Evolutionary conservation across 2,113 vertebrate genomes (phyloP), one percentile per base, ranked within the genome.

Genomic region (Macrotus californicus): DNA sequence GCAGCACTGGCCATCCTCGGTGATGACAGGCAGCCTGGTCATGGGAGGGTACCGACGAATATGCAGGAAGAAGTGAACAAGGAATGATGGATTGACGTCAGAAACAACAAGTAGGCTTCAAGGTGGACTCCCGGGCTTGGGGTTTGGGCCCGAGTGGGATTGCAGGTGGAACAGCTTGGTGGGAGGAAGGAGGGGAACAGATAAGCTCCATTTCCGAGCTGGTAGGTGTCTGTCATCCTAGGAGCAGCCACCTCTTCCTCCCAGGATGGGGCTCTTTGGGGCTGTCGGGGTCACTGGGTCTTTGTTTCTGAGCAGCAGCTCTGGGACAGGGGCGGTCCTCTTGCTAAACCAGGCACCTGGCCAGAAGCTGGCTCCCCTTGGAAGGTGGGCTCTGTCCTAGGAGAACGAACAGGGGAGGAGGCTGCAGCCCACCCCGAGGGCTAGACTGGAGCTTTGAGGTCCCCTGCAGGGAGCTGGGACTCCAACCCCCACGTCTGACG

Each of bases 401-500:
- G 70, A 94, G 83, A 86, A 21, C 24, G 88, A 54, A 29, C 59
- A 29, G 19, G 16, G 48, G 18, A 16, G 59, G 16, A 46, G 16
- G 87, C 64, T 66, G 66, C 0, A 76, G 50, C 72, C 56, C 64
- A 46, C 82, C 56, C 39, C 88, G 2, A 4, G 80, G 87, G 46
- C 87, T 21, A 15, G 22, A 31, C 29, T 14, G 66, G 24, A 48
- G 64, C 79, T 97, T 95, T 31, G 79, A 81, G 81, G 91, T 95
- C 93, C 97, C 94, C 18, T 0, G 56, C 96, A 96, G 94, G 95
- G 52, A 91, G 77, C 91, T 14, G 43, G 94, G 52, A 93, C 94
- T 95, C 88, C 87, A 96, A 96, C 97, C 96, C 91, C 43, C 48
- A 5, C 18, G 52, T 29, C 89, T 95, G 97, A 83, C 56, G 93